Evolutionary conservation across 2,113 vertebrate species (phyloP).

Genomic region (Cyprinus carpio): DNA sequence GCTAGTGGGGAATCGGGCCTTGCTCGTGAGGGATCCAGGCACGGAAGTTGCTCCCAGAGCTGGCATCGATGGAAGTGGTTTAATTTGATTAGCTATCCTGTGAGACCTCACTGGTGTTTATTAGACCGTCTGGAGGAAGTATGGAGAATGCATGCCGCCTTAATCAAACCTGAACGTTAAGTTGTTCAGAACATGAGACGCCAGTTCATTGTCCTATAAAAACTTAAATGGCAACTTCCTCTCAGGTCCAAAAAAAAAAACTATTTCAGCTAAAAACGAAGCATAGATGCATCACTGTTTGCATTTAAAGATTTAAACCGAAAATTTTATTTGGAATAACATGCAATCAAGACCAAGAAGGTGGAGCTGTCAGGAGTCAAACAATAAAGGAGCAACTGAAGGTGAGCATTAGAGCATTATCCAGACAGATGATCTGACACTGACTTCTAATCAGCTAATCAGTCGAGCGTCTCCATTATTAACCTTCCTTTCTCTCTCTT

Average conservation of each 20-base stretch:
- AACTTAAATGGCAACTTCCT: neutral
- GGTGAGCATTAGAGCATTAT: slow-evolving; percentile 3
- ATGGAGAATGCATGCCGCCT: neutral
- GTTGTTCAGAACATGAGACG: neutral
- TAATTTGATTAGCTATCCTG: slow-evolving; percentile 25
- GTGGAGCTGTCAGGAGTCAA: neutral
- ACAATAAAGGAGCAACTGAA: neutral
- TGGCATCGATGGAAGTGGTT: neutral
- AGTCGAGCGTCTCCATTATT: slow-evolving; percentile 15
- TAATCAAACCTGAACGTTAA: neutral
- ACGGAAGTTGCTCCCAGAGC: neutral
- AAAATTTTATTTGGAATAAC: neutral
- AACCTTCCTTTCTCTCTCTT: slow-evolving; percentile 11
- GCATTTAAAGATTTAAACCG: neutral
- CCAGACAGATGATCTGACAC: slow-evolving; percentile 1
- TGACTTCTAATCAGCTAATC: slow-evolving; percentile 34
- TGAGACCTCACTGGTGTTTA: slow-evolving; percentile 1
- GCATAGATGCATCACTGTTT: neutral
- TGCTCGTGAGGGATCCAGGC: slow-evolving; percentile 11
- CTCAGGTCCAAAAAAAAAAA: neutral
- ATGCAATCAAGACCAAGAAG: neutral
- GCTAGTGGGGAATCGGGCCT: neutral
- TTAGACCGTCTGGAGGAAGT: slow-evolving; percentile 5
- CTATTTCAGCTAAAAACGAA: neutral
- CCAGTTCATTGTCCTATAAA: neutral